These are phyloP conservation scores for Aptenodytes forsteri DNA, from an alignment of 2,113 vertebrate genomes.

Conservation along the genomic window DNA sequence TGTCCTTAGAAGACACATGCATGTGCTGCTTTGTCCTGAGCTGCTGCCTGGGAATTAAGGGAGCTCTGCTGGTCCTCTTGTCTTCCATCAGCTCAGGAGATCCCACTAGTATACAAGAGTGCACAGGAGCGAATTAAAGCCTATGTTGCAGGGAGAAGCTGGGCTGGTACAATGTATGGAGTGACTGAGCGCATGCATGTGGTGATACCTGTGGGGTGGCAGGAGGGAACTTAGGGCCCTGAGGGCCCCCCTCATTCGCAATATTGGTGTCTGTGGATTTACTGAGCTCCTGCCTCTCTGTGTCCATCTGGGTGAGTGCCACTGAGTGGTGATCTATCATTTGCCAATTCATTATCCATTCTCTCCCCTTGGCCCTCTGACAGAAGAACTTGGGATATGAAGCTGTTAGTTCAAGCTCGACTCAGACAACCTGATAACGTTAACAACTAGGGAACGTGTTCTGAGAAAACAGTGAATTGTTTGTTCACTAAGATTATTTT, in stretches of 20 bases:
- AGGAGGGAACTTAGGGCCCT: neutral
- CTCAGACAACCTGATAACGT: neutral
- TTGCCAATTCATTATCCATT: neutral
- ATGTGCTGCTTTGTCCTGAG: neutral
- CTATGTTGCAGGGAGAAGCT: neutral
- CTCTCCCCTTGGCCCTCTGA: neutral
- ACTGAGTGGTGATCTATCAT: neutral
- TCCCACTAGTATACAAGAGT: neutral
- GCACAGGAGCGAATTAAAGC: neutral
- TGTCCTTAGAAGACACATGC: neutral
- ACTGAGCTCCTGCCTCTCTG: neutral
- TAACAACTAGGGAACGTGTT: neutral
- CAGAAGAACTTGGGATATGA: neutral
- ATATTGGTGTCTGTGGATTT: neutral
- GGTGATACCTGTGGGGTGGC: too few relatives aligned
- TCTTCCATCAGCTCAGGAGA: neutral
- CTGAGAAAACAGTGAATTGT: neutral
- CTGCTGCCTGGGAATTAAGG: neutral
- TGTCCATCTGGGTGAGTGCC: neutral
- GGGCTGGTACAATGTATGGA: neutral
- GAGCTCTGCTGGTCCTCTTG: neutral
- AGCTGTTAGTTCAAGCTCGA: neutral
- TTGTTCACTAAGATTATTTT: neutral
- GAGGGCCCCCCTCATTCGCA: neutral
- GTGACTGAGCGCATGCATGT: rapidly evolving